These are phyloP conservation scores for Vanessa atalanta DNA, from an alignment of 1,140 invertebrate species.

Conservation along the genomic window DNA sequence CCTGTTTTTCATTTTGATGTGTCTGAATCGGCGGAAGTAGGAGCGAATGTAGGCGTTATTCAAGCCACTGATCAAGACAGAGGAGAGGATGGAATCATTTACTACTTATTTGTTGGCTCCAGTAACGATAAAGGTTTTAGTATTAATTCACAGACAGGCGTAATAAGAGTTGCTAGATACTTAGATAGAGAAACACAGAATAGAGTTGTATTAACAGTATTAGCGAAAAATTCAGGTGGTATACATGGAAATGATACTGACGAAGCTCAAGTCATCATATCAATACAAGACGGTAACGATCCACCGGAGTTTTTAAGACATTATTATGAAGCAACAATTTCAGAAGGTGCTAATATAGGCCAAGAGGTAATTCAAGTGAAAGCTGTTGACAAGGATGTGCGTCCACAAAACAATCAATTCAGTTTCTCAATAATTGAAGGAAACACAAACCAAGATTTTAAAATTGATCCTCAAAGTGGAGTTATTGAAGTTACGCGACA, in stretches of 20 bases:
- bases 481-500: constrained; percentile 88
- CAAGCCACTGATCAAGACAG: constrained; percentile 95
- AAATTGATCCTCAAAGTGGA: constrained; percentile 92
- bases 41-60: constrained; percentile 91
- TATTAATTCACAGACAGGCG: constrained; percentile 91
- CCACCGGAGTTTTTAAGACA: constrained; percentile 93
- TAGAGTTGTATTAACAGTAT: constrained; percentile 92
- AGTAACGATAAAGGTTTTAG: constrained; percentile 95
- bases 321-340: constrained; percentile 88
- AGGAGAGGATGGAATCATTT: constrained; percentile 95
- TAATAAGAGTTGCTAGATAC: constrained; percentile 90
- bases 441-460: constrained; percentile 91
- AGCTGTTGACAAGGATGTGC: constrained; percentile 94
- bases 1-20: constrained; percentile 96
- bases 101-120: constrained; percentile 95
- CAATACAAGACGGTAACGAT: constrained; percentile 97
- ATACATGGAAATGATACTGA: constrained; percentile 97
- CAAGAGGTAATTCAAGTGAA: constrained; percentile 89
- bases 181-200: constrained; percentile 96
- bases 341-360: constrained; percentile 88
- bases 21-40: constrained; percentile 94
- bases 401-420: constrained; percentile 95
- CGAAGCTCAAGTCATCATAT: constrained; percentile 95
- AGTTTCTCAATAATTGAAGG: constrained; percentile 94
- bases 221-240: constrained; percentile 96